Conservation (phyloP, 2,113 vertebrate genomes). For the Neodontobutis hainanensis region DNA sequence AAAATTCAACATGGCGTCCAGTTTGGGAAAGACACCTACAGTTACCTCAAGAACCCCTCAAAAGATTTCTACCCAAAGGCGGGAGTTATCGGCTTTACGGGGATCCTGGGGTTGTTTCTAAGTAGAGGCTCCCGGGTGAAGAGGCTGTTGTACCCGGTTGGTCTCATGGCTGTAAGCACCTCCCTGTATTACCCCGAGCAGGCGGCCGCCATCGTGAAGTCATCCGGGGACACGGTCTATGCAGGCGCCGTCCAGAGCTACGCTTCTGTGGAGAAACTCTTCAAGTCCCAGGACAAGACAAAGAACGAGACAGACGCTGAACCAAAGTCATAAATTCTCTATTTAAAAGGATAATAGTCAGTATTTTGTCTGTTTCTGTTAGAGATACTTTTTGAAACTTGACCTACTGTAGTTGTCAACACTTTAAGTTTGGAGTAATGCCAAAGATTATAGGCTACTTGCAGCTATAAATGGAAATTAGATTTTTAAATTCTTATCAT, state of each 20-base stretch:
- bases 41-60: slow-evolving; percentile 86
- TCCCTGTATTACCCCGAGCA: slow-evolving; percentile 91
- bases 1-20: slow-evolving; percentile 78
- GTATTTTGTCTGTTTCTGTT: neutral
- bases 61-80: slow-evolving; percentile 92
- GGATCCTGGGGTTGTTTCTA: slow-evolving; percentile 88
- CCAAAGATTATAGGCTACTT: no score
- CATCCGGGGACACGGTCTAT: slow-evolving; percentile 65
- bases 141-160: slow-evolving; percentile 84
- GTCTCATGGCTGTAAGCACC: slow-evolving; percentile 82
- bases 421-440: no score
- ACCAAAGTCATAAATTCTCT: neutral
- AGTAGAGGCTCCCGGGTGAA: slow-evolving; percentile 89
- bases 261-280: slow-evolving; percentile 63
- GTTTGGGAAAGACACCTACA: slow-evolving; percentile 80
- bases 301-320: neutral
- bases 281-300: slow-evolving; percentile 26
- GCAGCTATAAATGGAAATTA: no score
- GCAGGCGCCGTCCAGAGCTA: slow-evolving; percentile 67
- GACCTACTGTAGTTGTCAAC: no score
- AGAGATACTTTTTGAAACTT: no score
- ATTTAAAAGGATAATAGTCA: neutral
- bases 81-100: slow-evolving; percentile 90
- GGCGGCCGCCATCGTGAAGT: slow-evolving; percentile 79
- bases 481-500: no score